Evolutionary conservation across 2,888 invertebrate species (phyloP).

Genomic region (Trilocha varians): DNA sequence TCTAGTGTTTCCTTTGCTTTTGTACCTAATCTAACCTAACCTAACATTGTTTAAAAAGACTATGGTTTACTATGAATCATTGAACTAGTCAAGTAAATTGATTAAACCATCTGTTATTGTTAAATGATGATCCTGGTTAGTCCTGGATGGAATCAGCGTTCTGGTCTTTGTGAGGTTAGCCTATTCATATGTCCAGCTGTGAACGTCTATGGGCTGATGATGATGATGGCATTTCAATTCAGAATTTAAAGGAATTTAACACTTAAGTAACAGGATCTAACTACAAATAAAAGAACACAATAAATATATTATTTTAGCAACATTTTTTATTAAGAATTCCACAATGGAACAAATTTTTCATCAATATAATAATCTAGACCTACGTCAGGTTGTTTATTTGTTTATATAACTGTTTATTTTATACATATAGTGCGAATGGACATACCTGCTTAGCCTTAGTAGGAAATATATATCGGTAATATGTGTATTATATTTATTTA

Average conservation of each 20-base stretch:
- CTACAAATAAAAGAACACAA: conserved; percentile 6
- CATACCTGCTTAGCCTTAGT: conserved; percentile 5
- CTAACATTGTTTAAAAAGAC: too few relatives aligned
- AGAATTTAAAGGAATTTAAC: background rate
- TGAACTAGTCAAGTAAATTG: too few relatives aligned
- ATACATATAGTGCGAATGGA: conserved; percentile 12
- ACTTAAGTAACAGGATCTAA: background rate
- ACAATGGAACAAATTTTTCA: conserved; percentile 67
- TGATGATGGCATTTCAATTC: background rate
- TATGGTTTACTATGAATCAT: too few relatives aligned
- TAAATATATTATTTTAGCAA: conserved; percentile 61
- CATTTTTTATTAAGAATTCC: conserved; percentile 75
- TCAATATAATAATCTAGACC: conserved; percentile 63
- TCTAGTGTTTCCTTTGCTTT: too few relatives aligned
- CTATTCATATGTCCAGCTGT: too few relatives aligned
- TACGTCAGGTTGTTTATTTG: conserved; percentile 54
- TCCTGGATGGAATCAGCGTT: too few relatives aligned
- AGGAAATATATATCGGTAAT: background rate
- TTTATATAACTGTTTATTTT: conserved; percentile 30
- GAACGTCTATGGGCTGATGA: too few relatives aligned
- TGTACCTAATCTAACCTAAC: too few relatives aligned
- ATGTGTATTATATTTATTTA: background rate
- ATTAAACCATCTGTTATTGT: too few relatives aligned
- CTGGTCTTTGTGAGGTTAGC: too few relatives aligned
- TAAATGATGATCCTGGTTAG: too few relatives aligned